A percentile compares a stretch with the other conserved stretches of the same genome.
Evolutionary conservation across 2,888 invertebrate species (phyloP).

Genomic region (Carpatolechia fugitivella): DNA sequence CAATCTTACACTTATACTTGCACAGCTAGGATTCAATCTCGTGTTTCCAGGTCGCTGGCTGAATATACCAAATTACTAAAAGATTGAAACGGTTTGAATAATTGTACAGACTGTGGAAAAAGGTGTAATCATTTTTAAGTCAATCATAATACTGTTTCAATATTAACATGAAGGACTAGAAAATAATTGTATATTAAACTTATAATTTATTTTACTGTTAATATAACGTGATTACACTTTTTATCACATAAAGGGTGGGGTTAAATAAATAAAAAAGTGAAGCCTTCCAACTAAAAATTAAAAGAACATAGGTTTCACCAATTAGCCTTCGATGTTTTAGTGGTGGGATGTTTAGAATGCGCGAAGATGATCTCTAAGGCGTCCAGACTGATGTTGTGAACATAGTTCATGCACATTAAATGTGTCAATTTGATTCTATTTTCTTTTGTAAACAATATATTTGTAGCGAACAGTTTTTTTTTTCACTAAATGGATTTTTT

Average conservation of each 20-base stretch:
- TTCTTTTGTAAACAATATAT: not conserved
- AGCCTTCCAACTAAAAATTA: not conserved
- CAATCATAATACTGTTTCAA: no score
- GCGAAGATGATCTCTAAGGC: conserved; percentile 20
- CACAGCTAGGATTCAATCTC: conserved; percentile 24
- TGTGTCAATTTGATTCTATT: conserved; percentile 17
- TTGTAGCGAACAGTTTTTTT: not conserved
- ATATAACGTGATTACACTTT: not conserved
- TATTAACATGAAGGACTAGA: no score
- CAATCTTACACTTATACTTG: conserved; percentile 15
- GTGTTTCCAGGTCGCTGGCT: not conserved
- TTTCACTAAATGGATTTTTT: conserved; percentile 25
- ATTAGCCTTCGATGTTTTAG: conserved; percentile 42
- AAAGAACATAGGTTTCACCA: not conserved
- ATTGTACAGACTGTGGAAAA: not conserved
- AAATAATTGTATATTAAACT: no score
- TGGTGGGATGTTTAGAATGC: conserved; percentile 28
- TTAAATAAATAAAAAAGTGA: not conserved
- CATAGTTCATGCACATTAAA: conserved; percentile 29
- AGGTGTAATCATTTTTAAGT: not conserved
- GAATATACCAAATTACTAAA: not conserved
- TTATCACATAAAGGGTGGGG: not conserved
- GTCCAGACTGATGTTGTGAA: conserved; percentile 20
- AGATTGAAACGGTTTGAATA: not conserved
- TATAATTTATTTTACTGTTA: no score